A percentile compares a stretch with the other conserved stretches of the same genome.
These are phyloP conservation scores for Notoglanidium macrostoma DNA, from an alignment of 2,797 vertebrate species.

Conservation along the genomic window DNA sequence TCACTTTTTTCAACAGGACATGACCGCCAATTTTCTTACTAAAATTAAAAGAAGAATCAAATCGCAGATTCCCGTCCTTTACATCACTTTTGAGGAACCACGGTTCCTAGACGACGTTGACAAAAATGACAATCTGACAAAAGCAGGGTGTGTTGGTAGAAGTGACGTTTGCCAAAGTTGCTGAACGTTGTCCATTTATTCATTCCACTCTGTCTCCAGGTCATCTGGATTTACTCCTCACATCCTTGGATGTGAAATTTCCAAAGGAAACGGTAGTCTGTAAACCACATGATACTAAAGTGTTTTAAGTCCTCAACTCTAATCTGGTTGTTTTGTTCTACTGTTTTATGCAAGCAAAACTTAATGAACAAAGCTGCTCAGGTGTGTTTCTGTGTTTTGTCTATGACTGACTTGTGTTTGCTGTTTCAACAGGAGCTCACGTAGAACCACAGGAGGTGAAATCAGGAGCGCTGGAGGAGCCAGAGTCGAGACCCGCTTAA, in stretches of 20 bases:
- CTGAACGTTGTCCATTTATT: not conserved
- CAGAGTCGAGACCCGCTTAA: constrained; percentile 61
- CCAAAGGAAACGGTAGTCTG: not conserved
- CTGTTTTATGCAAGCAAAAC: not conserved
- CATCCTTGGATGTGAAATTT: not conserved
- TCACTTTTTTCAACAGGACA: not conserved
- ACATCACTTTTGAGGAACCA: not conserved
- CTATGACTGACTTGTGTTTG: constrained; percentile 1
- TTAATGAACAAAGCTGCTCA: not conserved
- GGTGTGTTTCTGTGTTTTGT: not conserved
- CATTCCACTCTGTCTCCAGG: not conserved
- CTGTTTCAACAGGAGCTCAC: constrained; percentile 42
- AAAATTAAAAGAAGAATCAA: not conserved
- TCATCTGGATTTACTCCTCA: not conserved
- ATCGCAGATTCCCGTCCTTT: too few species aligned
- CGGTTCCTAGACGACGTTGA: not conserved
- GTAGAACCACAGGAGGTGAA: constrained; percentile 51
- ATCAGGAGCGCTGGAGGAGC: constrained; percentile 66
- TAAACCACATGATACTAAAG: not conserved
- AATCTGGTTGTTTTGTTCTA: not conserved
- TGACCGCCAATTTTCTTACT: not conserved
- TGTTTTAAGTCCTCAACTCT: not conserved
- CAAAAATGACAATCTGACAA: not conserved
- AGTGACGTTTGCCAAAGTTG: not conserved
- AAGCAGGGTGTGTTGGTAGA: not conserved